phyloP scores from a whole-genome alignment of 2,113 vertebrate genomes.

The Enhydra lutris region DNA sequence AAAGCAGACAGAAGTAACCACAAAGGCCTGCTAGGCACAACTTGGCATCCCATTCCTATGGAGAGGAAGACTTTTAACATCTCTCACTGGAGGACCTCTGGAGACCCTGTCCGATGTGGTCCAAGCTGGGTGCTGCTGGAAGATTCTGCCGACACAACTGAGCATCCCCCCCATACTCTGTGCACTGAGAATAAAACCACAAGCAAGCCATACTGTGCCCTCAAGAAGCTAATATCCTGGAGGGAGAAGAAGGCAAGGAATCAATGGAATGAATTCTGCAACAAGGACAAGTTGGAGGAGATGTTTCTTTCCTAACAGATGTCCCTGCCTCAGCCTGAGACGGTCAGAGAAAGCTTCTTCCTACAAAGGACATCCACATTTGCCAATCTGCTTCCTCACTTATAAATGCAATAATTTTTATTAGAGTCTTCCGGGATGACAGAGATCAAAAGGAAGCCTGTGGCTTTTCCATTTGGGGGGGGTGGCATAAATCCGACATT shows the following conservation, averaged over 20 bases:
- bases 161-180: neutral
- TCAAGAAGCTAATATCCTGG: neutral
- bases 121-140: neutral
- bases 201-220: neutral
- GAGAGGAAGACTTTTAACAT: neutral
- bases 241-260: too few species aligned
- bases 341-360: neutral
- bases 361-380: neutral
- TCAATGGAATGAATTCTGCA: neutral
- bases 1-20: neutral
- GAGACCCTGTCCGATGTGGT: neutral
- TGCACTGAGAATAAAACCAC: neutral
- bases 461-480: neutral
- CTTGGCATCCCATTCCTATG: neutral
- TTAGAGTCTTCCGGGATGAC: neutral
- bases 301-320: neutral
- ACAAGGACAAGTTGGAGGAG: fast-evolving
- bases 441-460: neutral
- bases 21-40: neutral
- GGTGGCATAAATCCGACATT: neutral
- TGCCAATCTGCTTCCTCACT: neutral
- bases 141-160: neutral
- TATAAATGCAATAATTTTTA: neutral
- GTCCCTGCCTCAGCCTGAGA: neutral
- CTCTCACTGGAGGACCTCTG: too few species aligned